phyloP scores from a whole-genome alignment of 2,888 invertebrate species.

The Choristoneura rosaceana region DNA sequence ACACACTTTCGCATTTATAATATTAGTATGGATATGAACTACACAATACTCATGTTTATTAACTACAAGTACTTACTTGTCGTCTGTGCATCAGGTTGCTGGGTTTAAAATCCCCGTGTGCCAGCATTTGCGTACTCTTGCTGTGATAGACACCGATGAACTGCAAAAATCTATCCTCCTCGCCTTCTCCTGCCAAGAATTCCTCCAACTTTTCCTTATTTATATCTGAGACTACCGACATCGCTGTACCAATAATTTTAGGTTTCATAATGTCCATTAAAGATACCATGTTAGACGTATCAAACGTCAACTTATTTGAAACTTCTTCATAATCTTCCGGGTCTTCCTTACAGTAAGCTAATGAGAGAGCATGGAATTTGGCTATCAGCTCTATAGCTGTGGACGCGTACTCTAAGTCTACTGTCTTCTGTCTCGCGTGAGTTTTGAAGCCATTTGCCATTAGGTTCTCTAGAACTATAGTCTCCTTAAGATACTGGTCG shows the following conservation, averaged over 20 bases:
- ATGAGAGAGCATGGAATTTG: slow-evolving; percentile 68
- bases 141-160: background rate
- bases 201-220: slow-evolving; percentile 49
- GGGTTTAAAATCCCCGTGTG: slow-evolving; percentile 60
- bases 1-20: no score
- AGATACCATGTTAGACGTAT: background rate
- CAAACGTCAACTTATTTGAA: slow-evolving; percentile 43
- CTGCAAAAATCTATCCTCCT: slow-evolving; percentile 8
- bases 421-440: slow-evolving; percentile 52
- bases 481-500: slow-evolving; percentile 52
- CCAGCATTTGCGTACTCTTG: slow-evolving; percentile 50
- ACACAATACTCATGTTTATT: background rate
- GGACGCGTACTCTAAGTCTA: slow-evolving; percentile 61
- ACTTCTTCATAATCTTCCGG: slow-evolving; percentile 54
- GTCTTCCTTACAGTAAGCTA: slow-evolving; percentile 61
- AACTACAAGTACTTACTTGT: slow-evolving; percentile 44
- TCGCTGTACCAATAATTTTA: slow-evolving; percentile 40
- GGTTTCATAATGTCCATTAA: slow-evolving; percentile 3
- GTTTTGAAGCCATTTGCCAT: slow-evolving; percentile 53
- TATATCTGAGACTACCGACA: slow-evolving; percentile 51
- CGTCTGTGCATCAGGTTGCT: slow-evolving; percentile 56
- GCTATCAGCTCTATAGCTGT: slow-evolving; percentile 58
- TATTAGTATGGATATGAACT: no score
- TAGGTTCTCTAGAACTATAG: slow-evolving; percentile 63
- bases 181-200: slow-evolving; percentile 43